A percentile compares a stretch with the other conserved stretches of the same genome.
Evolutionary conservation across 2,888 invertebrate genomes (phyloP).

Genomic region (Lymantria monacha): DNA sequence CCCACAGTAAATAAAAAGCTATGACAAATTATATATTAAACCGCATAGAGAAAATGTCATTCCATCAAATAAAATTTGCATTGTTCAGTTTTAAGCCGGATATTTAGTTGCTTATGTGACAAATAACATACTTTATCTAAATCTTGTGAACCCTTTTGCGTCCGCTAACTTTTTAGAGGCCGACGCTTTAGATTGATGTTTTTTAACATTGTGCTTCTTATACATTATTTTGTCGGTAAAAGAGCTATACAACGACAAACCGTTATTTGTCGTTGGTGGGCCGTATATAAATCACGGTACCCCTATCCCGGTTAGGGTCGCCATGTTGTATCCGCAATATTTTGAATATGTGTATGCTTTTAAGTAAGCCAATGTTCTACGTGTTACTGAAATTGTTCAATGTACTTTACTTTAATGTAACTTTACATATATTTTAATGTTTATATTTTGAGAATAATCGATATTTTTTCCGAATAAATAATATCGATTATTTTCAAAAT

Average conservation of each 20-base stretch:
- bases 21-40: too few species aligned
- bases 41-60: too few species aligned
- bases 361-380: too few species aligned
- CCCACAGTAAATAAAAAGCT: too few species aligned
- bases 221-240: slow-evolving; percentile 68
- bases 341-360: not conserved
- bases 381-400: too few species aligned
- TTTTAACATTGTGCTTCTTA: slow-evolving; percentile 52
- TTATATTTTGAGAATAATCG: too few species aligned
- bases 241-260: slow-evolving; percentile 74
- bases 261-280: slow-evolving; percentile 75
- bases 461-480: too few species aligned
- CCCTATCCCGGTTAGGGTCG: slow-evolving; percentile 44
- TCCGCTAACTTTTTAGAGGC: slow-evolving; percentile 33
- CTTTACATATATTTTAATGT: too few species aligned
- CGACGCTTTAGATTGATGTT: slow-evolving; percentile 35
- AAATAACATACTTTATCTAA: slow-evolving; percentile 25
- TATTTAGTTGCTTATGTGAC: not conserved
- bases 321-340: slow-evolving; percentile 29
- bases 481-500: too few species aligned
- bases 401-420: too few species aligned
- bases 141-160: slow-evolving; percentile 32
- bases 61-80: too few species aligned
- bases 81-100: not conserved
- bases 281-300: slow-evolving; percentile 72